These are phyloP conservation scores for Pheosia tremula DNA, from an alignment of 2,888 invertebrate species.

Conservation along the genomic window DNA sequence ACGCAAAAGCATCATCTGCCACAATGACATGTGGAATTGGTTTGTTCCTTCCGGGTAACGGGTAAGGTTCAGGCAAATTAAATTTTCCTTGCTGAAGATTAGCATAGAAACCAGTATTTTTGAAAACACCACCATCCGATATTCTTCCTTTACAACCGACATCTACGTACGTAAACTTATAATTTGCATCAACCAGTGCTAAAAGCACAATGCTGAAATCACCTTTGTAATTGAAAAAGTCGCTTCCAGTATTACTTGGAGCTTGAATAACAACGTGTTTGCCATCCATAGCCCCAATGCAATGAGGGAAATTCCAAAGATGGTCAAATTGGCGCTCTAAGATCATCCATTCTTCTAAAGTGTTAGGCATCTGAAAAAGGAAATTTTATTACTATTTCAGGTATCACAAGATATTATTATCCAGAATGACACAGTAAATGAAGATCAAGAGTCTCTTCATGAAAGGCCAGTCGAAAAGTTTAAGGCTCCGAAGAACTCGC, in stretches of 20 bases:
- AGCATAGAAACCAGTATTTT: slow-evolving; percentile 30
- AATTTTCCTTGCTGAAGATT: slow-evolving; percentile 24
- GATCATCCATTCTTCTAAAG: slow-evolving; percentile 21
- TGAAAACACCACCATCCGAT: slow-evolving; percentile 29
- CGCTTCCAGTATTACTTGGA: slow-evolving; percentile 20
- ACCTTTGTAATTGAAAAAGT: slow-evolving; percentile 27
- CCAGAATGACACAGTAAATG: slow-evolving; percentile 24
- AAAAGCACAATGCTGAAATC: slow-evolving; percentile 28
- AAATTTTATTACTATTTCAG: slow-evolving; percentile 23
- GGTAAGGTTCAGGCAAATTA: too few species aligned
- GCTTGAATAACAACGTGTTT: slow-evolving; percentile 27
- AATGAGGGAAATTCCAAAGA: slow-evolving; percentile 27
- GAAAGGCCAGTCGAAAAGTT: slow-evolving; percentile 32
- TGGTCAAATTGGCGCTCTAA: slow-evolving; percentile 27
- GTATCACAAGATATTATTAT: slow-evolving; percentile 18
- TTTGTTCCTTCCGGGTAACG: too few species aligned
- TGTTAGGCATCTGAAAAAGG: slow-evolving; percentile 24
- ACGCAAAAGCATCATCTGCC: too few species aligned
- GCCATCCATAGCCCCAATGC: slow-evolving; percentile 27
- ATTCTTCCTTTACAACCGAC: slow-evolving; percentile 29
- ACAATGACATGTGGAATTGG: too few species aligned
- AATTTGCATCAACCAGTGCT: slow-evolving; percentile 30
- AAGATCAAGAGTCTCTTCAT: slow-evolving; percentile 28
- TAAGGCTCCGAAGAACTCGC: slow-evolving; percentile 34
- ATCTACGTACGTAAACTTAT: slow-evolving; percentile 29